Evolutionary conservation across 2,797 vertebrate species (phyloP), one percentile per base, ranked within the genome.

Genomic region (Siniperca obscura): DNA sequence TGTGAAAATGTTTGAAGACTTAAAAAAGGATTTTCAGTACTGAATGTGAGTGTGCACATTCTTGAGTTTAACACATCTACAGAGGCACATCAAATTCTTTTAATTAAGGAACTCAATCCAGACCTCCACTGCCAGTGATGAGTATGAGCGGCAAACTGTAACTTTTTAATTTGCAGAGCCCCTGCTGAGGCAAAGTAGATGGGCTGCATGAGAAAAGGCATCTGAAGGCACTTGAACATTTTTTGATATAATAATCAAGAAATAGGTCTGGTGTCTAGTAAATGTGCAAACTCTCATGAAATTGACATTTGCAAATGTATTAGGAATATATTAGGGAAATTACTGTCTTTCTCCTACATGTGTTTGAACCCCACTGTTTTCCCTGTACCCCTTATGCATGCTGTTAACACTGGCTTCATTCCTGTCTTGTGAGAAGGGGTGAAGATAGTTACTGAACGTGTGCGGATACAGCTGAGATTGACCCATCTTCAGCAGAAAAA

Each of bases 161-260:
- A 81, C 62, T 78, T 85, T 89, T 82, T 82, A 67, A 90, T 83
- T 69, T 9, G 52, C 72, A 79, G 70, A 78, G 56, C 60, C 67
- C 78, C 83, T 67, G 78, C 84, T 86, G 87, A 68, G 83, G 56
- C 25, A 64, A 73, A 82, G 68, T 38, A 48, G 67, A 76, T 61
- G 68, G 38, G 83, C 74, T 75, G 74, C 71, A 84, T 81, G 73
- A 78, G 25, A 75, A 42, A 76, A 72, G 16, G 59, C 46, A 68
- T 74, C 64, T 77, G 42, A 79, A 76, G 34, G 52, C 60, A 62
- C 22, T 69, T 5, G 2, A 72, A 76, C 16, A 34, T 70, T 69
- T 76, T 85, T 42, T 84, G 11, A 76, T 59, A 52, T 48, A 56
- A 71, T 70, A 64, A 90, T 82, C 9, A 78, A 40, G 57, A 50